Conservation (phyloP, 2,113 vertebrate genomes). For the Pogonocichla stellata region DNA sequence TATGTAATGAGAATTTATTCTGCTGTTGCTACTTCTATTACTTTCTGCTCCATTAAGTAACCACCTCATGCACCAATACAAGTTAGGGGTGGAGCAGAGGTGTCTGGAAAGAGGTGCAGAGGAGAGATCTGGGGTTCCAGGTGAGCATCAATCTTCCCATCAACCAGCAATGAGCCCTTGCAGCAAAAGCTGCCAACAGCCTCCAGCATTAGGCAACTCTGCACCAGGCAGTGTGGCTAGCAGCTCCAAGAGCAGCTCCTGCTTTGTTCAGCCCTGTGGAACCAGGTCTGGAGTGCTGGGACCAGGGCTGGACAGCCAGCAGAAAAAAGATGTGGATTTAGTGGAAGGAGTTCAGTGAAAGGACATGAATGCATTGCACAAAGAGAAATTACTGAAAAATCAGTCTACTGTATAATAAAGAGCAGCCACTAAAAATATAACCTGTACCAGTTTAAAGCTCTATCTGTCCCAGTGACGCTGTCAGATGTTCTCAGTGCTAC, state of each 20-base stretch:
- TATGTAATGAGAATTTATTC: background rate
- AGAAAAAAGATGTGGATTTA: background rate
- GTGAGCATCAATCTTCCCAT: background rate
- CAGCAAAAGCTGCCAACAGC: rapidly evolving
- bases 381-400: background rate
- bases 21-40: background rate
- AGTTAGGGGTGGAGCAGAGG: rapidly evolving
- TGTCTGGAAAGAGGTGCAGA: background rate
- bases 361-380: background rate
- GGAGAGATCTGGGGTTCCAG: background rate
- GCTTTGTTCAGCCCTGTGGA: background rate
- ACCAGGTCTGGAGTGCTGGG: background rate
- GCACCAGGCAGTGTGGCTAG: background rate
- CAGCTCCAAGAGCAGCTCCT: background rate
- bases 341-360: background rate
- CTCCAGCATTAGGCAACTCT: background rate
- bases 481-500: background rate
- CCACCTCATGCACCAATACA: rapidly evolving
- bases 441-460: background rate
- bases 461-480: background rate
- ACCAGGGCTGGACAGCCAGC: background rate
- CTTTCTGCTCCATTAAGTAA: background rate
- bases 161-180: background rate
- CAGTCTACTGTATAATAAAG: background rate
- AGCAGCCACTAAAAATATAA: background rate